Conservation (phyloP, 2,797 vertebrate genomes). For the Brachyrhaphis roseni region DNA sequence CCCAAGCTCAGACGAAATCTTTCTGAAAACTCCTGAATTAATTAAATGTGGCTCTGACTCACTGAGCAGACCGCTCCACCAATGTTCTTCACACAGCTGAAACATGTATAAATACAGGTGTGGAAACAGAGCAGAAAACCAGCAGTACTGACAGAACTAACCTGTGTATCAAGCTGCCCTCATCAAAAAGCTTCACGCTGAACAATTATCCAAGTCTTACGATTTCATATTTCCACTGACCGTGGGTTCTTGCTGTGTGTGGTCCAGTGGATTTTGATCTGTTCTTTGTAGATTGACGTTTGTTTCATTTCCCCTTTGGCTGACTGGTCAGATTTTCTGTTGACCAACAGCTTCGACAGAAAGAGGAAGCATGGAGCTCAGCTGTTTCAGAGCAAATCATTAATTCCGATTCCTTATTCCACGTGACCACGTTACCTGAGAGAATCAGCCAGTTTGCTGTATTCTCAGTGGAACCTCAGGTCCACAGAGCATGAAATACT, state of each 20-base stretch:
- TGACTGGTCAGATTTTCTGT: slow-evolving; percentile 22
- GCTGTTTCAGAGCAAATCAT: slow-evolving; percentile 33
- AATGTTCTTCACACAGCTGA: not conserved
- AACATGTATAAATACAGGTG: not conserved
- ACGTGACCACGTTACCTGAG: not conserved
- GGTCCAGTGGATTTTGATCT: not conserved
- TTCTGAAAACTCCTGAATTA: not conserved
- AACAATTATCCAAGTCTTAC: not conserved
- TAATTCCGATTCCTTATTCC: slow-evolving; percentile 8
- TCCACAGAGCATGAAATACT: not conserved
- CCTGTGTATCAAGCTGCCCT: not conserved
- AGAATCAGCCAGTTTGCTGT: not conserved
- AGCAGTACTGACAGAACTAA: not conserved
- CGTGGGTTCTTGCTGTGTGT: not conserved
- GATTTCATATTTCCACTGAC: not conserved
- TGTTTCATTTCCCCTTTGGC: slow-evolving; percentile 53
- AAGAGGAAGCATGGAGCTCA: slow-evolving; percentile 15
- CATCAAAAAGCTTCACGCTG: not conserved
- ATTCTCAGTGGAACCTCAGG: not conserved
- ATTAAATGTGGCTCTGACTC: not conserved
- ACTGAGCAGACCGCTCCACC: not conserved
- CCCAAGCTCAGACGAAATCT: not conserved
- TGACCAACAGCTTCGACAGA: slow-evolving; percentile 19
- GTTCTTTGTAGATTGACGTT: slow-evolving; percentile 5
- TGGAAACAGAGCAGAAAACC: not conserved